phyloP scores from a whole-genome alignment of 2,888 invertebrate genomes.

The Coleophora deauratella region DNA sequence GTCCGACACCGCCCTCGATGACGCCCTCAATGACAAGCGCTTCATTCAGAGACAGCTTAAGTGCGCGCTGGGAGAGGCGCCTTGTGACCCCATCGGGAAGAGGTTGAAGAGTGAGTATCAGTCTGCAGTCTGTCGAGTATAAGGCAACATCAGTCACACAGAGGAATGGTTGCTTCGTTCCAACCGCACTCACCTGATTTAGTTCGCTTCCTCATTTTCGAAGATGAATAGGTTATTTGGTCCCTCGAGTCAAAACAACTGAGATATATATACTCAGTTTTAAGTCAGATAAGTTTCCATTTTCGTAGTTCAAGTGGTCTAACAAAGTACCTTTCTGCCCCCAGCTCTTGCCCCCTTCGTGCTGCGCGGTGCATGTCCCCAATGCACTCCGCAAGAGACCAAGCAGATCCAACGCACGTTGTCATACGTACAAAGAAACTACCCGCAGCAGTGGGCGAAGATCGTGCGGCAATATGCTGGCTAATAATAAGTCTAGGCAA shows the following conservation, averaged over 20 bases:
- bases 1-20: slow-evolving; percentile 78
- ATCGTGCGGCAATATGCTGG: slow-evolving; percentile 81
- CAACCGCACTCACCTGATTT: no score
- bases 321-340: slow-evolving; percentile 25
- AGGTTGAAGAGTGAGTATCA: slow-evolving; percentile 78
- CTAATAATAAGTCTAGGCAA: slow-evolving; percentile 35
- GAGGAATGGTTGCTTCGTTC: no score
- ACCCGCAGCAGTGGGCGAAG: slow-evolving; percentile 85
- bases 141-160: no score
- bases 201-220: no score
- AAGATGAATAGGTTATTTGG: no score
- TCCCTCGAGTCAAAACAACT: no score
- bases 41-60: slow-evolving; percentile 82
- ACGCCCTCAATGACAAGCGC: slow-evolving; percentile 79
- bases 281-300: no score
- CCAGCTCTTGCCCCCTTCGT: slow-evolving; percentile 84
- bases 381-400: slow-evolving; percentile 79
- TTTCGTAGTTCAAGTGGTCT: no score
- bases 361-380: slow-evolving; percentile 81
- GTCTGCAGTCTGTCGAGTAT: no score
- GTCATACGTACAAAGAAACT: slow-evolving; percentile 82
- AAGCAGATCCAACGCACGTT: slow-evolving; percentile 84
- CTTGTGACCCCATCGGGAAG: slow-evolving; percentile 83
- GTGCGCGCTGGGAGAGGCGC: slow-evolving; percentile 82
- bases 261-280: no score